Evolutionary conservation across 2,888 invertebrate species (phyloP), one percentile per base, ranked within the genome.

Genomic region (Drosophila macrospina): DNA sequence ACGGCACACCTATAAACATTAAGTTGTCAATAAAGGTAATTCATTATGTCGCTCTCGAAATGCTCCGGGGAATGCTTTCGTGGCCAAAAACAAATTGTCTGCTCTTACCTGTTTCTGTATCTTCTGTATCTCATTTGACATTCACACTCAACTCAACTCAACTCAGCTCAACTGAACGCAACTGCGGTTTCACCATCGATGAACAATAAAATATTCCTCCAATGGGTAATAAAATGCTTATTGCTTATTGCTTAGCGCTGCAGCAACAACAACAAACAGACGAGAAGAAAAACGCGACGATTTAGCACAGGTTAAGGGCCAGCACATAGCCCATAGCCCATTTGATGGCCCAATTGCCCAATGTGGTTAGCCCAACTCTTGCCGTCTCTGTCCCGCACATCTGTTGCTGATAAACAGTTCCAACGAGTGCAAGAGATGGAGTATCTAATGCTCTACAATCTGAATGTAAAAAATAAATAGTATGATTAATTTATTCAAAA

Each of bases 21-120:
- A 91, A 91, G 80, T 90, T 91, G 91, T 91, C 91, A 91, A 91
- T 91, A 91, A 91, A 90, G 91, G 91, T 91, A 91, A 91, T 91
- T 91, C 92, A 91, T 91, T 91, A 91, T 91, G 91, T 91, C 91
- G 90, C 88, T 82, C 84, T 76, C 51, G 67, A 77, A 86, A 88
- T 80, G 83, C 89, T 74, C 90, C 61, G 55, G 79, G 89, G 91
- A 85, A 78, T 75, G 76, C 56, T 39, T 47, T 45, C 50, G 60
- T 44, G 65, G 64, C 67, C 54, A 47, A 57, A 61, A 72, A 71
- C 80, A 80, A 87, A 84, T 85, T 88, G 80, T 80, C 80, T 81
- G 75, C 68, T 52, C 51, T 37, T 62, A 54, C 54, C 54, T 60
- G 48, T 13, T 34, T 30, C 28, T 26, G 47, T 66, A 54, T 70